A percentile compares a stretch with the other conserved stretches of the same genome.
phyloP scores from a whole-genome alignment of 1,140 invertebrate species.

The Pollicipes pollicipes region DNA sequence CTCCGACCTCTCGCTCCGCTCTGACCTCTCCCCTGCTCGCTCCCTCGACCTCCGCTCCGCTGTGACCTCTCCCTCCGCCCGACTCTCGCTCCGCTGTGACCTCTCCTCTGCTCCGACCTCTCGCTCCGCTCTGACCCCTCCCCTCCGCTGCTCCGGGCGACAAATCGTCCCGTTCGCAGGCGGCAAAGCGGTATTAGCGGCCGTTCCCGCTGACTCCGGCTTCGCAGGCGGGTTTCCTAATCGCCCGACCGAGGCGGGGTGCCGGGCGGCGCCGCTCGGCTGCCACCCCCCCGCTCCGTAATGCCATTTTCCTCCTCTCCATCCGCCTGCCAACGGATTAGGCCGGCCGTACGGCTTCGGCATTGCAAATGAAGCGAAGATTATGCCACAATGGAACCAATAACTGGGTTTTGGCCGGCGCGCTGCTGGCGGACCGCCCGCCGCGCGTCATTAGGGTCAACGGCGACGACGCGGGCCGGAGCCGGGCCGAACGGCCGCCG shows the following conservation, averaged over 20 bases:
- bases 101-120: no score
- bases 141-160: no score
- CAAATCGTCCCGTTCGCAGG: background rate
- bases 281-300: background rate
- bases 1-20: no score
- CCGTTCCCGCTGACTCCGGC: background rate
- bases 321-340: background rate
- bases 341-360: background rate
- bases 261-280: no score
- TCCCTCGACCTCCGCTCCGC: no score
- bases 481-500: background rate
- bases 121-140: background rate
- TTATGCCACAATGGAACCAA: constrained; percentile 1
- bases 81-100: no score
- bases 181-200: background rate
- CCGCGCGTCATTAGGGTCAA: background rate
- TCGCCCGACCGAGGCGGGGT: background rate
- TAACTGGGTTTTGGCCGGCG: background rate
- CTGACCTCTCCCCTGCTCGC: no score
- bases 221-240: background rate
- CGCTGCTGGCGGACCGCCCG: no score
- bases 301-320: constrained; percentile 2
- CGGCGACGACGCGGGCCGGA: no score
- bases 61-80: no score
- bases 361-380: constrained; percentile 3